Percentiles rank a stretch among this genome's conserved stretches.
phyloP scores from a whole-genome alignment of 2,113 vertebrate genomes.

The Lepus americanus region DNA sequence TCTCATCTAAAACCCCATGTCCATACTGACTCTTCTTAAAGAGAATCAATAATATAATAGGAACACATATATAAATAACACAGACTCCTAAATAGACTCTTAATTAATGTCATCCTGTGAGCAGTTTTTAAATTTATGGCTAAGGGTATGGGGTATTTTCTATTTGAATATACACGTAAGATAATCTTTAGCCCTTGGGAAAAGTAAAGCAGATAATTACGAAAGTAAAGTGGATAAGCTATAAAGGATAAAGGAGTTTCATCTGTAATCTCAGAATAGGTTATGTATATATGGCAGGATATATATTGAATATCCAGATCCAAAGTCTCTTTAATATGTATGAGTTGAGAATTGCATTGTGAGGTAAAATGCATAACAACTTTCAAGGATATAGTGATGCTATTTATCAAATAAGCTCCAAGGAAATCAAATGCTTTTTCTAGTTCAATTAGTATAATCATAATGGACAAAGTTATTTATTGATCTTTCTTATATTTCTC shows the following conservation, averaged over 20 bases:
- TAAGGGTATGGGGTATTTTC: neutral
- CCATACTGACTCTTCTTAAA: neutral
- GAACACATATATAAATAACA: neutral
- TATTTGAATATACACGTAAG: neutral
- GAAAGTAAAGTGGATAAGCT: slow-evolving; percentile 16
- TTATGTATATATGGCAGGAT: neutral
- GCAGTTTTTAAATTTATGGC: slow-evolving; percentile 13
- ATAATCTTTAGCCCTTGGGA: neutral
- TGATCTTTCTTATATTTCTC: slow-evolving; percentile 55
- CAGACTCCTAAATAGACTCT: too few relatives aligned
- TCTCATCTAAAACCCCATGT: slow-evolving; percentile 42
- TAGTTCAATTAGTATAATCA: neutral
- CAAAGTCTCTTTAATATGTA: neutral
- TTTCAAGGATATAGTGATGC: neutral
- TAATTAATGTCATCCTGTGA: slow-evolving; percentile 7
- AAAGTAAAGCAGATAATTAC: neutral
- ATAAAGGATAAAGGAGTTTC: neutral
- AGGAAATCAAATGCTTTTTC: slow-evolving; percentile 27
- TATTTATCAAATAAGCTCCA: slow-evolving; percentile 14
- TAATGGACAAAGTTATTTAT: slow-evolving; percentile 22
- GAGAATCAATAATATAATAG: too few relatives aligned
- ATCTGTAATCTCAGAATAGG: neutral
- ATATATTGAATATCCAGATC: neutral
- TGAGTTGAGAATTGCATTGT: slow-evolving; percentile 6
- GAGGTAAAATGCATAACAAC: neutral